These are phyloP conservation scores for Cricetomys ansorgei DNA, from an alignment of 2,113 vertebrate genomes.

Conservation along the genomic window DNA sequence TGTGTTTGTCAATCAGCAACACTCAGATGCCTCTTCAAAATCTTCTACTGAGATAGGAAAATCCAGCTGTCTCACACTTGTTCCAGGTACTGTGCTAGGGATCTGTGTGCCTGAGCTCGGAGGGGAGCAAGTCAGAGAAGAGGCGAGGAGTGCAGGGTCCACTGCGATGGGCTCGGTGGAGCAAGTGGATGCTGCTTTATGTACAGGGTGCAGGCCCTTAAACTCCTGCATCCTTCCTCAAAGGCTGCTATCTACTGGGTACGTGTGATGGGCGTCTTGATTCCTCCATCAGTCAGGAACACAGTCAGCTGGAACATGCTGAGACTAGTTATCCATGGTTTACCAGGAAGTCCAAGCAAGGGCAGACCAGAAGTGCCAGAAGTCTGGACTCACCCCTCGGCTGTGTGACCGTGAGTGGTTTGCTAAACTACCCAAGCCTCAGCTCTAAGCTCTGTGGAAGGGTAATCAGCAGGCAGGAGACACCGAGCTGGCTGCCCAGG, in stretches of 20 bases:
- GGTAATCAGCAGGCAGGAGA: neutral
- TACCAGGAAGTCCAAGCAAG: neutral
- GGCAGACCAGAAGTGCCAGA: neutral
- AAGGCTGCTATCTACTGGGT: neutral
- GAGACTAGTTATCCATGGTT: neutral
- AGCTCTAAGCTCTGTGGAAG: neutral
- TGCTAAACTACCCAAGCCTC: slow-evolving; percentile 2
- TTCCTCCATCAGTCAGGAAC: neutral
- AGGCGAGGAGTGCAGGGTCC: neutral
- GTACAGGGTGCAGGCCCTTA: neutral
- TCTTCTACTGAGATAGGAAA: neutral
- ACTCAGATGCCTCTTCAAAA: slow-evolving; percentile 12
- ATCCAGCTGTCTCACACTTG: neutral
- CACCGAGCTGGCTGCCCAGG: neutral
- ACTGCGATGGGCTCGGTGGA: neutral
- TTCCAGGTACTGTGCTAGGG: neutral
- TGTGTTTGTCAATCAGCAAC: neutral
- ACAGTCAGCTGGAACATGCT: neutral
- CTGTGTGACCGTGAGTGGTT: slow-evolving; percentile 22
- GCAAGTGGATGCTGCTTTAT: neutral
- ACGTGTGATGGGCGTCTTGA: neutral
- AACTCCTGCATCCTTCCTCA: neutral
- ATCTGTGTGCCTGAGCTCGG: neutral
- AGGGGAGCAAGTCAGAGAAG: neutral
- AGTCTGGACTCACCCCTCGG: neutral